Conservation (phyloP, 2,113 vertebrate species). For the Otus sunia region DNA sequence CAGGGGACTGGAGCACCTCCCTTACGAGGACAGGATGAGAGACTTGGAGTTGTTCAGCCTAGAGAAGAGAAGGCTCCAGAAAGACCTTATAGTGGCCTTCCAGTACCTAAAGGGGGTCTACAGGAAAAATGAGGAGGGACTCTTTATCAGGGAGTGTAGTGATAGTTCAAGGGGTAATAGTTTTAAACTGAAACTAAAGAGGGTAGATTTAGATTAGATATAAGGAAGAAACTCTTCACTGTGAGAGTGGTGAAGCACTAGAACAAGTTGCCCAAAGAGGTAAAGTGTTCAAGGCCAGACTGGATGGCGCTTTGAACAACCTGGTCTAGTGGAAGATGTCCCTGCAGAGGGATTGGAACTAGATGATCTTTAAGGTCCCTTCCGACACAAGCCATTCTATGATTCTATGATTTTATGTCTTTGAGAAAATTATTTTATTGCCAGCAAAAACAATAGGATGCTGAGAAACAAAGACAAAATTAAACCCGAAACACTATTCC, state of each 20-base stretch:
- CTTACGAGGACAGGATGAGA: not conserved
- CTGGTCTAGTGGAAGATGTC: not conserved
- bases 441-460: not conserved
- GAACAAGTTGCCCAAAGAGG: not conserved
- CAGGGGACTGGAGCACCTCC: not conserved
- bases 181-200: not conserved
- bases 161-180: rapidly evolving
- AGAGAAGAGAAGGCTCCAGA: not conserved
- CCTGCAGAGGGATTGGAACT: rapidly evolving
- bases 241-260: too few species aligned
- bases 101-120: not conserved
- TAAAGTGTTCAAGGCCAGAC: not conserved
- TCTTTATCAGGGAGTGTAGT: too few species aligned
- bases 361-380: not conserved
- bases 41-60: not conserved
- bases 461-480: not conserved
- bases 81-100: not conserved
- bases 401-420: not conserved
- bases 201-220: not conserved
- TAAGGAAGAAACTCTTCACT: not conserved
- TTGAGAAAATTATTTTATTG: not conserved
- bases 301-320: not conserved
- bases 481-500: not conserved
- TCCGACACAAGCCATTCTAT: not conserved
- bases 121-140: not conserved